phyloP scores from a whole-genome alignment of 2,113 vertebrate species.

The Chlorodrepanis virens region DNA sequence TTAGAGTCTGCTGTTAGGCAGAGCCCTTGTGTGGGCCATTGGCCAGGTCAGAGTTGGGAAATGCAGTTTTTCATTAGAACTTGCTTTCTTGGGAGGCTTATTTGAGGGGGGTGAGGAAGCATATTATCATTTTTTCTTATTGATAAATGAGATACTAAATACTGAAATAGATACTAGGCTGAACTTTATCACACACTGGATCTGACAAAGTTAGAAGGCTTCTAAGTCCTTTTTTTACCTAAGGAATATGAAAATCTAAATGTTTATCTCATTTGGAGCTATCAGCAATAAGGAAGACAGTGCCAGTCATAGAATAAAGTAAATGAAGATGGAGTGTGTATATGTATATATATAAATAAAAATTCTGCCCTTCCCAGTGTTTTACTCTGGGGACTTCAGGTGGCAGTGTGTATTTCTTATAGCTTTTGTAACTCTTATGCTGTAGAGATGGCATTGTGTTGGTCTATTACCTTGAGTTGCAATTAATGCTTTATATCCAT shows the following conservation, averaged over 20 bases:
- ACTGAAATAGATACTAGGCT: background rate
- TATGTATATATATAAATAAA: background rate
- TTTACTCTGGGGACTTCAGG: background rate
- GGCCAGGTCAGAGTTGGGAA: background rate
- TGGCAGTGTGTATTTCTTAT: background rate
- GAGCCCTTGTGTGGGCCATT: background rate
- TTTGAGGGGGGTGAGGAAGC: rapidly evolving
- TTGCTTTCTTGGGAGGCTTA: background rate
- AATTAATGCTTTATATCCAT: background rate
- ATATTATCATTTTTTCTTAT: background rate
- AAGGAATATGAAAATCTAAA: background rate
- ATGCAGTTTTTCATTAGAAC: background rate
- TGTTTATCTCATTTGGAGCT: background rate
- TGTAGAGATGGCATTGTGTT: background rate
- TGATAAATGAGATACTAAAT: background rate
- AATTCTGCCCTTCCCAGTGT: background rate
- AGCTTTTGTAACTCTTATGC: background rate
- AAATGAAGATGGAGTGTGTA: too few species aligned
- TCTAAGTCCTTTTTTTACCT: background rate
- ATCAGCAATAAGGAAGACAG: background rate
- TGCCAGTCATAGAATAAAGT: too few species aligned
- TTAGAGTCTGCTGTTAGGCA: background rate
- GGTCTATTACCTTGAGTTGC: background rate
- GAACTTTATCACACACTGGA: background rate
- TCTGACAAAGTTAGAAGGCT: background rate